Evolutionary conservation across 2,888 invertebrate genomes (phyloP).

Genomic region (Melolontha melolontha): DNA sequence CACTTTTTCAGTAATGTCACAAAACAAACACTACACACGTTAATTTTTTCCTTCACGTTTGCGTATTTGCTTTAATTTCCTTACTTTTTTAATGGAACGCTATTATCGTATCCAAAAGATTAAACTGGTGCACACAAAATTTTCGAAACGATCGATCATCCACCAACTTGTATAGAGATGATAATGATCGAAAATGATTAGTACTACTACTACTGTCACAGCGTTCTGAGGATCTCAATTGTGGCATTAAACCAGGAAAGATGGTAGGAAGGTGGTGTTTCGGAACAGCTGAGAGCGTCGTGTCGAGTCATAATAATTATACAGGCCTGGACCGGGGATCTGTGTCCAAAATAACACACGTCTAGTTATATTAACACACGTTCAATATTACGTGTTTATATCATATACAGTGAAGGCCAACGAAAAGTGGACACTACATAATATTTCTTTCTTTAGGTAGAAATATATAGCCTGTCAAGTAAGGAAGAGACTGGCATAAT

Average conservation of each 20-base stretch:
- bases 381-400: not conserved
- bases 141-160: not conserved
- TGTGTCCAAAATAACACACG: constrained; percentile 51
- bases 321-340: constrained; percentile 50
- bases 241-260: constrained; percentile 42
- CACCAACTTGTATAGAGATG: constrained; percentile 22
- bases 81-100: not conserved
- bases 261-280: constrained; percentile 41
- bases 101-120: not conserved
- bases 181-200: constrained; percentile 32
- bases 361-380: constrained; percentile 17
- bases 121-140: constrained; percentile 8
- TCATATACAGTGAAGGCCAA: no score
- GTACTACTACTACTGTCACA: constrained; percentile 28
- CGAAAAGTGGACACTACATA: no score
- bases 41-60: not conserved
- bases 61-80: not conserved
- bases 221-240: constrained; percentile 5
- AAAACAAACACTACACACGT: constrained; percentile 32
- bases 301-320: constrained; percentile 48
- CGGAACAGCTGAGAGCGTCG: constrained; percentile 48
- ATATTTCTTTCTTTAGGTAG: no score
- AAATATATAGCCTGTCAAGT: no score
- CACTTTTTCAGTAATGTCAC: constrained; percentile 17
- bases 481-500: no score